Base-by-base conservation (phyloP, 2,797 vertebrate species). In the Sciurus vulgaris region DNA sequence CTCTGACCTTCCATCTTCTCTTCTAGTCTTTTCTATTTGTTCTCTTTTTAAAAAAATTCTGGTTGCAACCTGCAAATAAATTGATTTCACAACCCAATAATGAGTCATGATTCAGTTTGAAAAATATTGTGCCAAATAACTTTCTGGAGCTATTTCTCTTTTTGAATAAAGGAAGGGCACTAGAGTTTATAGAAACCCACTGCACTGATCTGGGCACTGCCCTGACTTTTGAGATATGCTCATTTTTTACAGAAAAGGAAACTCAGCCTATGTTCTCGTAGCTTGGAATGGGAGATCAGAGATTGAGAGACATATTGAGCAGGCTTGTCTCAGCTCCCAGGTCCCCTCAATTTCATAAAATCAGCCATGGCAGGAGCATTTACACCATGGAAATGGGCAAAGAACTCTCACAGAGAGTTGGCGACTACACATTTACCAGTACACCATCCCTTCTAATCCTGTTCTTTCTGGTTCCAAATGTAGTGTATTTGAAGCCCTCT, bases 1-100 rank as follows among this genome's bases (percentile, higher is more conserved):
- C 56, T 70, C 30, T 30, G 65, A 76, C 22, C 5, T 70, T 61
- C 72, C 85, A 24, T 30, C 63, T 82, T 78, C 69, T 72, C 5
- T 22, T 81, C 38, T 72, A 33, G 41, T 63, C 30, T 83, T 95
- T 82, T 54, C n/a, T 83, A 15, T 61, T 67, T 74, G 28, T 86
- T 87, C 15, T 61, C 12, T 96, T 85, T 67, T 90, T 87, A 78
- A 35, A 47, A 63, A 89, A 93, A 17, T 73, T 69, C 82, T 96
- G 30, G 30, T 89, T 87, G 54, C 59, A 93, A 61, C 6, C 69
- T 69, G 85, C 74, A 89, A 88, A 84, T 79, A 79, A 86, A 51
- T 73, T 35, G 3, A 87, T 91, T 95, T 96, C 51, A 89, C 35
- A 84, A 76, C 28, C 49, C 77, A 38, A 47, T 81, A 81, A 76